Evolutionary conservation across 1,140 invertebrate genomes (phyloP).

Genomic region (Hypothenemus hampei): DNA sequence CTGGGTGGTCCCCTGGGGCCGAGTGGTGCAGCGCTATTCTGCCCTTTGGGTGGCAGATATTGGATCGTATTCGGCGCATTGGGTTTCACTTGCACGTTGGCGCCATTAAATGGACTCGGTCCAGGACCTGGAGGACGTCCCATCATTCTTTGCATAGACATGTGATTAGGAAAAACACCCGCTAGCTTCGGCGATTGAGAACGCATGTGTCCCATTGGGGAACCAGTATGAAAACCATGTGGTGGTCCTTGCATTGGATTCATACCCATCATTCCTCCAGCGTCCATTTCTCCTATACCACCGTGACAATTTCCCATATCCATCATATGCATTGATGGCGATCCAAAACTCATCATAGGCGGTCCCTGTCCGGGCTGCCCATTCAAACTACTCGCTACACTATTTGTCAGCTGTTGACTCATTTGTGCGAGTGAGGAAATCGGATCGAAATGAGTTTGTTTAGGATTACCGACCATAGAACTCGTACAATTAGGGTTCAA

Average conservation of each 20-base stretch:
- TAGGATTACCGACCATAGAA: slow-evolving; percentile 54
- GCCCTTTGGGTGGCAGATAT: slow-evolving; percentile 88
- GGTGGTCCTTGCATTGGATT: slow-evolving; percentile 43
- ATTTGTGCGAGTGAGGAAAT: slow-evolving; percentile 91
- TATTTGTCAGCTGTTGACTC: slow-evolving; percentile 85
- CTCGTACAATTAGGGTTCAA: slow-evolving; percentile 73
- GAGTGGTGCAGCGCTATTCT: slow-evolving; percentile 56
- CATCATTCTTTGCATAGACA: slow-evolving; percentile 49
- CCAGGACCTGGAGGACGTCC: slow-evolving; percentile 53
- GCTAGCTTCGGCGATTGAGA: slow-evolving; percentile 48
- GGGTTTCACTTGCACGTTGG: slow-evolving; percentile 89
- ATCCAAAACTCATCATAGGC: slow-evolving; percentile 56
- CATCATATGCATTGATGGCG: slow-evolving; percentile 56
- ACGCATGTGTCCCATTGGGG: slow-evolving; percentile 44
- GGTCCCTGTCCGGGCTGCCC: slow-evolving; percentile 51
- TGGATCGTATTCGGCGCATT: slow-evolving; percentile 97
- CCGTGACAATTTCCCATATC: slow-evolving; percentile 44
- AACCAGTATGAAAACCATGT: slow-evolving; percentile 45
- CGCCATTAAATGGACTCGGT: slow-evolving; percentile 69
- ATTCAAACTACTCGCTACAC: slow-evolving; percentile 52
- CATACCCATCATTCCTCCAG: slow-evolving; percentile 42
- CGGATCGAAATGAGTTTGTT: slow-evolving; percentile 74
- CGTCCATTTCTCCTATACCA: slow-evolving; percentile 44
- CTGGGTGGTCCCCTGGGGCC: slow-evolving; percentile 76
- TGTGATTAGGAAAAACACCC: slow-evolving; percentile 45